Base-by-base conservation (phyloP, 2,797 vertebrate genomes). In the Sarcoramphus papa region DNA sequence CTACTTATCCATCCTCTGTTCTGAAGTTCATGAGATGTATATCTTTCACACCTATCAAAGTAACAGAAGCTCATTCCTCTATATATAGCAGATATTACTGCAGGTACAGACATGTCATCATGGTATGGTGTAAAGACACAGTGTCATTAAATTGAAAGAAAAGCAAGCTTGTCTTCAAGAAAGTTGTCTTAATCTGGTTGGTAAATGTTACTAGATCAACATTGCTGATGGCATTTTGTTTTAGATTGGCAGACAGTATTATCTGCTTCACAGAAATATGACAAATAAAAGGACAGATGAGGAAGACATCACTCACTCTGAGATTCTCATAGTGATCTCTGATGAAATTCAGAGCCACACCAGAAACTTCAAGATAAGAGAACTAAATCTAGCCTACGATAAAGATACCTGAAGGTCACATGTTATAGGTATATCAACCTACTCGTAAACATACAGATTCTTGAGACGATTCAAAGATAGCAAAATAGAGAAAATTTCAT, bases 61-160 rank as follows among this genome's bases (percentile, higher is more conserved):
- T 15, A 84, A 45, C 14, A 53, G 56, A 54, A 79, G 20, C 11
- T 79, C 7, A 17, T 79, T 85, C 20, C 37, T 77, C 18, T 65
- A 12, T 19, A 4, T 6, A 9, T 25, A 17, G 78, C 28, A 89
- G 28, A n/a, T 33, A 56, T 9, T 57, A 45, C n/a, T 82, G 54
- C 37, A 69, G 59, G 30, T 51, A 47, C 10, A 33, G 70, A 50
- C 7, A 3, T 0, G 1, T 15, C 8, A 21, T 31, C 0, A 0
- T 2, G 3, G 30, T 51, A 31, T 9, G 18, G 47, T n/a, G 16
- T 3, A 12, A 96, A 41, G 70, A 40, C 37, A 77, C 6, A 8
- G 13, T 31, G 40, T 20, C 40, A 30, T 67, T 51, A 83, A 30
- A 53, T 37, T 62, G 6, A 41, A 70, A 25, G 33, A 20, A 68